A percentile compares a stretch with the other conserved stretches of the same genome.
These are phyloP conservation scores for Oostethus manadensis DNA, from an alignment of 2,113 vertebrate species.

Conservation along the genomic window DNA sequence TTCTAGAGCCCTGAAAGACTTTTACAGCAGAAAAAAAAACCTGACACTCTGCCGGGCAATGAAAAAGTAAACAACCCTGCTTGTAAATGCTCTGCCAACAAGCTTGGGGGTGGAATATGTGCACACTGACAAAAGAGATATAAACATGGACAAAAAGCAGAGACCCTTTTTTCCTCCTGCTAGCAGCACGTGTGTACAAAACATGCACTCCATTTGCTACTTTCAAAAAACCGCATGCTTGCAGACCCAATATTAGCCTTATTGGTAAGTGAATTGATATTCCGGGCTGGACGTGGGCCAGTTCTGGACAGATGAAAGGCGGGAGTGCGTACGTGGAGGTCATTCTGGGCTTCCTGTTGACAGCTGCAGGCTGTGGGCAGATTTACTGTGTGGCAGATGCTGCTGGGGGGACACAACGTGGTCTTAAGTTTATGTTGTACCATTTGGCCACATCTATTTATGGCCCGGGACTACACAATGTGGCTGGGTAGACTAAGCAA, in stretches of 20 bases:
- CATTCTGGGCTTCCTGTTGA: constrained; percentile 68
- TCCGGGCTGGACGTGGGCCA: constrained; percentile 32
- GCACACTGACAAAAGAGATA: constrained; percentile 36
- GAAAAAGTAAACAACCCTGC: constrained; percentile 52
- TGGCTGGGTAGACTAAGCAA: constrained; percentile 49
- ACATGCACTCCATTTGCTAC: constrained; percentile 26
- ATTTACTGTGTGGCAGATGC: constrained; percentile 71
- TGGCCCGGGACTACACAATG: constrained; percentile 40
- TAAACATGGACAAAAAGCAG: constrained; percentile 45
- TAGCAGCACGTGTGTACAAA: constrained; percentile 46
- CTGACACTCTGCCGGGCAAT: constrained; percentile 40
- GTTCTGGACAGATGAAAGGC: constrained; percentile 44
- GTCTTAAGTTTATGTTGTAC: constrained; percentile 58
- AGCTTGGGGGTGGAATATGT: constrained; percentile 42
- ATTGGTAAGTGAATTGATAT: constrained; percentile 21
- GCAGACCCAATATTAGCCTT: constrained; percentile 14
- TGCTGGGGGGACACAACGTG: constrained; percentile 47
- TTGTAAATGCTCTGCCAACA: constrained; percentile 50
- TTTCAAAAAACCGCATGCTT: constrained; percentile 4
- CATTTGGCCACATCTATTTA: constrained; percentile 65
- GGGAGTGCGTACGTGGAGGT: constrained; percentile 43
- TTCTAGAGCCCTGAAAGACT: not conserved
- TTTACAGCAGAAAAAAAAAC: constrained; percentile 25
- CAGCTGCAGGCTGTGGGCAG: constrained; percentile 68
- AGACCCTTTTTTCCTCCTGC: constrained; percentile 19